phyloP scores from a whole-genome alignment of 2,888 invertebrate species.

The Drosophila falleni region DNA sequence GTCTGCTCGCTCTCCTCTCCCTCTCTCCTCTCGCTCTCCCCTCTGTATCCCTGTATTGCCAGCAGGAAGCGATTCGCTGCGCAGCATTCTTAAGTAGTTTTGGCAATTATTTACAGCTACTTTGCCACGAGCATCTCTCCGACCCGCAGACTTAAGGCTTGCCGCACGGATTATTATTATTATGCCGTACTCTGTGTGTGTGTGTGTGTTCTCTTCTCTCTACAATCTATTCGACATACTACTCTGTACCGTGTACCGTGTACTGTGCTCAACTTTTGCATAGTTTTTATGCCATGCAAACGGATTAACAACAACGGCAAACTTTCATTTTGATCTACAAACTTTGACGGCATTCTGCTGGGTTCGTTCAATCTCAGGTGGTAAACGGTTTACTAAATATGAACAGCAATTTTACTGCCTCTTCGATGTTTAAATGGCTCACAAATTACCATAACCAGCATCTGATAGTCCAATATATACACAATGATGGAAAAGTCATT shows the following conservation, averaged over 20 bases:
- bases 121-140: constrained; percentile 42
- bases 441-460: constrained; percentile 46
- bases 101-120: constrained; percentile 82
- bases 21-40: constrained; percentile 14
- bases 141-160: constrained; percentile 56
- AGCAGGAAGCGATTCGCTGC: constrained; percentile 69
- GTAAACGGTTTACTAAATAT: constrained; percentile 64
- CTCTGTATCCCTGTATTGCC: background rate
- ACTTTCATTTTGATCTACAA: constrained; percentile 75
- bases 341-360: constrained; percentile 54
- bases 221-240: background rate
- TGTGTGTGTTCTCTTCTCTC: constrained; percentile 11
- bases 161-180: constrained; percentile 80
- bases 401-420: constrained; percentile 48
- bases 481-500: background rate
- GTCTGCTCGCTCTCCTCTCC: background rate
- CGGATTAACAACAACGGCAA: constrained; percentile 77
- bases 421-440: constrained; percentile 60
- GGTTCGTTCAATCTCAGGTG: constrained; percentile 64
- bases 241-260: background rate
- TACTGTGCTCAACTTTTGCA: constrained; percentile 67
- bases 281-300: constrained; percentile 77
- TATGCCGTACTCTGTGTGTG: constrained; percentile 57
- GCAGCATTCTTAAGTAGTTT: constrained; percentile 82
- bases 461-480: constrained; percentile 7